Evolutionary conservation across 2,888 invertebrate genomes (phyloP).

Genomic region (Meta bourneti): DNA sequence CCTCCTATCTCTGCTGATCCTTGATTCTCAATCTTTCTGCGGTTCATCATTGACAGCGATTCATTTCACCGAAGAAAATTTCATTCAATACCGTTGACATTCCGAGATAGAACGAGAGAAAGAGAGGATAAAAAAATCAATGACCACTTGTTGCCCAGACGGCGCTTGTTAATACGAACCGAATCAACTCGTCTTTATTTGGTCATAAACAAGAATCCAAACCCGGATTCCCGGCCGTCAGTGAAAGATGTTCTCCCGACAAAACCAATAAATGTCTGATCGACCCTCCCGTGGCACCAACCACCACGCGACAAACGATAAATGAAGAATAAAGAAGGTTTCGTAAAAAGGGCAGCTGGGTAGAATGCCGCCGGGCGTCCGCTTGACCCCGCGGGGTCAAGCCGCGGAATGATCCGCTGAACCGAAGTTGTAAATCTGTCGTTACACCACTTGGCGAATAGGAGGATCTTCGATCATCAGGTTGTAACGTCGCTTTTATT

Average conservation of each 20-base stretch:
- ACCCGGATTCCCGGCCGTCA: conserved; percentile 29
- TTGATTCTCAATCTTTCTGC: no score
- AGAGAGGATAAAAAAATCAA: no score
- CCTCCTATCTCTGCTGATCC: no score
- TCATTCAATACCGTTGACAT: no score
- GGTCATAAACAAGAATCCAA: conserved; percentile 33
- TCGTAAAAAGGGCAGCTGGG: neutral
- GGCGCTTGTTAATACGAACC: neutral
- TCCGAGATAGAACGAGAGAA: no score
- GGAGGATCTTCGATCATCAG: conserved; percentile 42
- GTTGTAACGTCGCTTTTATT: neutral
- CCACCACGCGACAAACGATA: conserved; percentile 18
- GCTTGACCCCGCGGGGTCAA: conserved; percentile 58
- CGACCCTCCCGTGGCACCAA: neutral
- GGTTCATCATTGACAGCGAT: no score
- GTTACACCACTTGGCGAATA: conserved; percentile 19
- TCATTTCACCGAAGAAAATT: no score
- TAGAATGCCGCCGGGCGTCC: conserved; percentile 42
- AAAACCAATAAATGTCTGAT: conserved; percentile 41
- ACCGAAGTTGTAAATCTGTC: conserved; percentile 65
- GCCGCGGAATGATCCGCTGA: conserved; percentile 46
- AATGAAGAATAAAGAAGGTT: neutral
- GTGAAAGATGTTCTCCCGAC: neutral
- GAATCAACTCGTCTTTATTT: conserved; percentile 32
- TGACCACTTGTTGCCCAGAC: no score